Percentiles rank a stretch among this genome's conserved stretches.
Evolutionary conservation across 2,888 invertebrate species (phyloP).

Genomic region (Anorthoa munda): DNA sequence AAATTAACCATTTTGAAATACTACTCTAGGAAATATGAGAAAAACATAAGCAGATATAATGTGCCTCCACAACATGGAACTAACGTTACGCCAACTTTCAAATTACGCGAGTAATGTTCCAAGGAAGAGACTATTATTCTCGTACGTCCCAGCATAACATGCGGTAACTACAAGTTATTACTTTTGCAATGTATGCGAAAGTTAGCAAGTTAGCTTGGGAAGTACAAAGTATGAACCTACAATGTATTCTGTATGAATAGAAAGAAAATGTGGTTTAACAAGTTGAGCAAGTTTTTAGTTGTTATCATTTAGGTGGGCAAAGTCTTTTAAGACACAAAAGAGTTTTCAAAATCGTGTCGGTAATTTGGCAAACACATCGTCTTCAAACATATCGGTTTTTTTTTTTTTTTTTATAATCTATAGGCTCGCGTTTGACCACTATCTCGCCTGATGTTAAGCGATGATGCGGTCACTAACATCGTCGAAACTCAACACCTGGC

Average conservation of each 20-base stretch:
- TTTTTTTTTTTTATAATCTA: no score
- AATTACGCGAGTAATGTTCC: conserved; percentile 40
- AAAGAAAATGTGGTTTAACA: conserved; percentile 2
- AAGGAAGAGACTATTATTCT: conserved; percentile 31
- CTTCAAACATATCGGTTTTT: no score
- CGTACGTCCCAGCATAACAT: conserved; percentile 1
- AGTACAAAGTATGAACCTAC: conserved; percentile 24
- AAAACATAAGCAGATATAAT: not conserved
- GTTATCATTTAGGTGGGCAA: not conserved
- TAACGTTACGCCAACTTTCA: conserved; percentile 40
- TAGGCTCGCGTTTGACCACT: no score
- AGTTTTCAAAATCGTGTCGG: no score
- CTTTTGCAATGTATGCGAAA: conserved; percentile 59
- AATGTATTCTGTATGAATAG: conserved; percentile 28
- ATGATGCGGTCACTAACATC: not conserved
- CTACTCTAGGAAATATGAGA: not conserved
- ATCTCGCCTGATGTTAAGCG: no score
- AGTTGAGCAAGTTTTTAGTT: not conserved
- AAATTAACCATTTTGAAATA: no score
- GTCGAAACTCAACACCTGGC: not conserved
- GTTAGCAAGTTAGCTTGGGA: conserved; percentile 57
- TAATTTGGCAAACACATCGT: no score
- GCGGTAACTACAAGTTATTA: conserved; percentile 31
- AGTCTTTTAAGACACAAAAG: no score
- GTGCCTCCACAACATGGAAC: not conserved